Conservation (phyloP, 2,113 vertebrate genomes). For the Megaleporinus macrocephalus region DNA sequence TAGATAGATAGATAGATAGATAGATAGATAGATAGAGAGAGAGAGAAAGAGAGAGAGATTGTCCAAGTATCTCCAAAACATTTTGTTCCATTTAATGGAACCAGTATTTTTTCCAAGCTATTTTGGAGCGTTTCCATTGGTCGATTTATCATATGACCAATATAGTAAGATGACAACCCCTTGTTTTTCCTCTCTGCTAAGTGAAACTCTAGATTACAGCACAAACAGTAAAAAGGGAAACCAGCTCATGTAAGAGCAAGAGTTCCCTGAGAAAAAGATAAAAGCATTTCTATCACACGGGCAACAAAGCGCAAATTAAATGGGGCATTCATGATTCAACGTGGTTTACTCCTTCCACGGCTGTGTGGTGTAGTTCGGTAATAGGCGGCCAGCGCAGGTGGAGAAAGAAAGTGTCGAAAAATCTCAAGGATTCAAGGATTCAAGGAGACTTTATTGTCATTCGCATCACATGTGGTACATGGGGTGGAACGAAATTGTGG, state of each 20-base stretch:
- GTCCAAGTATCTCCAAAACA: too few relatives aligned
- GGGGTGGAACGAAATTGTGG: too few relatives aligned
- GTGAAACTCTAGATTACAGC: background rate
- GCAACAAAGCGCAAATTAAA: background rate
- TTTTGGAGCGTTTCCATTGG: too few relatives aligned
- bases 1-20: too few relatives aligned
- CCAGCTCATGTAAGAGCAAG: background rate
- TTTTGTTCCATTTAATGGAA: too few relatives aligned
- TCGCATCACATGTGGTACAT: too few relatives aligned
- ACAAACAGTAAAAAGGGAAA: slow-evolving; percentile 7
- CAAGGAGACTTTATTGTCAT: too few relatives aligned
- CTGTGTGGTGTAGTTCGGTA: background rate
- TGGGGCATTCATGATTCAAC: background rate
- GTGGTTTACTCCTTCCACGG: background rate
- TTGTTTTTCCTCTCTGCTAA: background rate
- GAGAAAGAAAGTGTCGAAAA: background rate
- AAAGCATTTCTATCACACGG: background rate
- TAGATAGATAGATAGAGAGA: too few relatives aligned
- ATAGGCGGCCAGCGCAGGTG: background rate
- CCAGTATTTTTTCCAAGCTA: too few relatives aligned
- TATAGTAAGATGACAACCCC: background rate
- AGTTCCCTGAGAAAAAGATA: background rate
- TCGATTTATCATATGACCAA: too few relatives aligned
- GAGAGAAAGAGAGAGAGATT: too few relatives aligned
- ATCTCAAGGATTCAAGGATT: too few relatives aligned